A percentile compares a stretch with the other conserved stretches of the same genome.
Conservation (phyloP, 2,797 vertebrate species). For the Sebastes dallii region DNA sequence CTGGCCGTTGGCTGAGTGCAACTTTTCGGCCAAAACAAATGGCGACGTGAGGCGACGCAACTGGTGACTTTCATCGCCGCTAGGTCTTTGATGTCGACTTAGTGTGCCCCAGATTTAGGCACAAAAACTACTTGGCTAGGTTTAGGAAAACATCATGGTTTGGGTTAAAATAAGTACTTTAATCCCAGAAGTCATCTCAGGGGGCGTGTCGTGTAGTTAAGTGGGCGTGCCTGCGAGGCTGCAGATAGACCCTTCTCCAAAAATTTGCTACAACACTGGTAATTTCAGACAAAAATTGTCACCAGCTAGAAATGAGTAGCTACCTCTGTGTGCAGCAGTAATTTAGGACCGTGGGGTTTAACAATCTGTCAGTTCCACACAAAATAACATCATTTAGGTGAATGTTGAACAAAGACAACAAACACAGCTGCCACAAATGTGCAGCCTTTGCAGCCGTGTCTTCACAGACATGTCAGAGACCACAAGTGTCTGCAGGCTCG, state of each 20-base stretch:
- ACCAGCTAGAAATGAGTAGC: not conserved
- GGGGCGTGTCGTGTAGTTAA: not conserved
- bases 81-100: no score
- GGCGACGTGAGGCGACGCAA: no score
- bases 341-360: not conserved
- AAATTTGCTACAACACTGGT: not conserved
- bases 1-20: no score
- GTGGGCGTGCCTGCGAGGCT: not conserved
- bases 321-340: not conserved
- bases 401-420: constrained; percentile 8
- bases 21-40: no score
- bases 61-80: rapidly evolving
- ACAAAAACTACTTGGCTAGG: not conserved
- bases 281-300: not conserved
- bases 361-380: not conserved
- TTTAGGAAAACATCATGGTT: not conserved
- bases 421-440: constrained; percentile 24
- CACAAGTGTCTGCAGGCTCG: constrained; percentile 37
- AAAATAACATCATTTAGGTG: constrained; percentile 1
- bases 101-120: no score
- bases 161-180: not conserved
- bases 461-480: constrained; percentile 4
- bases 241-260: not conserved
- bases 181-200: not conserved
- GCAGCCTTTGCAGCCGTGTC: not conserved